A percentile compares a stretch with the other conserved stretches of the same genome.
These are phyloP conservation scores for Eulithis testata DNA, from an alignment of 2,888 invertebrate genomes.

Conservation along the genomic window DNA sequence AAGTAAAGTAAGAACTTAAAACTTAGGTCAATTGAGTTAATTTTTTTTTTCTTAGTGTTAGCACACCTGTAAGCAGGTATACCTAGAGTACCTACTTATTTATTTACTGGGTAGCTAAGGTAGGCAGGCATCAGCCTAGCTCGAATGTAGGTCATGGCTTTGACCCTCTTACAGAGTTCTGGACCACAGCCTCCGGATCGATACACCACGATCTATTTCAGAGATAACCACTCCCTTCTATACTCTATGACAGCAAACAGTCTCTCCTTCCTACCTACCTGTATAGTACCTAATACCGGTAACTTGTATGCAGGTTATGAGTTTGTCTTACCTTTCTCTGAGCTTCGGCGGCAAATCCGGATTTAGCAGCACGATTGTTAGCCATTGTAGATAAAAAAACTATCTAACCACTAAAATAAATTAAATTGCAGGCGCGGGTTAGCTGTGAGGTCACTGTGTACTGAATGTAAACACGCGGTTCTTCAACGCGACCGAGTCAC, in stretches of 20 bases:
- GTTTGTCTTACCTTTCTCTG: constrained; percentile 93
- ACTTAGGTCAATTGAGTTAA: no score
- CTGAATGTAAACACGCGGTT: constrained; percentile 76
- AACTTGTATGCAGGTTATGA: constrained; percentile 29
- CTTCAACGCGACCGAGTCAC: constrained; percentile 58
- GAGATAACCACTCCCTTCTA: constrained; percentile 43
- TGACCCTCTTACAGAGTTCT: constrained; percentile 70
- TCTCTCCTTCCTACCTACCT: not conserved
- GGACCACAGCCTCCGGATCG: constrained; percentile 79
- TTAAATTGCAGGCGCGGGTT: constrained; percentile 77
- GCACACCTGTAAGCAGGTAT: no score
- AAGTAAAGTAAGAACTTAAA: no score
- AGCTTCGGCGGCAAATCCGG: constrained; percentile 98
- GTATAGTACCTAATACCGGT: constrained; percentile 21
- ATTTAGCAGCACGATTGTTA: constrained; percentile 93
- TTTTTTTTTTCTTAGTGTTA: no score
- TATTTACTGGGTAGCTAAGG: no score
- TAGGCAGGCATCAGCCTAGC: constrained; percentile 27
- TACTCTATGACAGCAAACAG: constrained; percentile 28
- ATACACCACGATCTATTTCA: constrained; percentile 61
- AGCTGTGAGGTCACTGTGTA: constrained; percentile 74
- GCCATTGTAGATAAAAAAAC: constrained; percentile 86
- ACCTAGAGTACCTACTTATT: no score
- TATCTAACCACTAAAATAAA: constrained; percentile 61
- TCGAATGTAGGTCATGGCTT: constrained; percentile 74